Evolutionary conservation across 2,888 invertebrate species (phyloP).

Genomic region (Neelides folsomi): DNA sequence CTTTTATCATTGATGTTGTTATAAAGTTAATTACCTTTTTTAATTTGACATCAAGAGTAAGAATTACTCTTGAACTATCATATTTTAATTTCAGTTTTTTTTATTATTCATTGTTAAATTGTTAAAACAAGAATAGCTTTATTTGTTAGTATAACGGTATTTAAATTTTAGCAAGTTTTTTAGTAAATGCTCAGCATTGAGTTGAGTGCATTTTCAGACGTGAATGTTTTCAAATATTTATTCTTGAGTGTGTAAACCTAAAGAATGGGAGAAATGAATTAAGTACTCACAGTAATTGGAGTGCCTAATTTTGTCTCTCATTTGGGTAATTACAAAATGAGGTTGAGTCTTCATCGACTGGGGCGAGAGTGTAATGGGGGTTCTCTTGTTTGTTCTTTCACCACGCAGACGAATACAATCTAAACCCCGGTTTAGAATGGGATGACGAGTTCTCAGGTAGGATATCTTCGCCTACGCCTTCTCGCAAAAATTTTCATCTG

Average conservation of each 20-base stretch:
- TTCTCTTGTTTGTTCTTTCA: slow-evolving; percentile 41
- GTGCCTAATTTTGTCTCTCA: too few relatives aligned
- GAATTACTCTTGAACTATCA: too few relatives aligned
- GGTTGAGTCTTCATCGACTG: too few relatives aligned
- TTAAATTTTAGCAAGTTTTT: background rate
- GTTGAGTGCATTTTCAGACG: background rate
- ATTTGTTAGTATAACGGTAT: background rate
- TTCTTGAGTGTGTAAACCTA: slow-evolving; percentile 25
- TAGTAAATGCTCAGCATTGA: background rate
- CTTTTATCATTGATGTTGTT: background rate
- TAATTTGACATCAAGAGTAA: too few relatives aligned
- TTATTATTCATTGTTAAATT: background rate
- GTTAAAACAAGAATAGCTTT: slow-evolving; percentile 2
- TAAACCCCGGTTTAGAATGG: slow-evolving; percentile 99
- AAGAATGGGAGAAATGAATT: slow-evolving; percentile 1
- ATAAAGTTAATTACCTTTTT: too few relatives aligned
- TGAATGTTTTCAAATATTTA: slow-evolving; percentile 1
- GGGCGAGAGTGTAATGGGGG: slow-evolving; percentile 8
- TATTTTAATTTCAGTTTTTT: slow-evolving; percentile 1
- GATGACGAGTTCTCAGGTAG: slow-evolving; percentile 99
- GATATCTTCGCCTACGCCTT: slow-evolving; percentile 41
- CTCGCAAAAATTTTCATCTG: slow-evolving; percentile 9
- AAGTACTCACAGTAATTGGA: too few relatives aligned
- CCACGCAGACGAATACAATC: slow-evolving; percentile 97
- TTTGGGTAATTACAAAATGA: too few relatives aligned